Percentiles rank a stretch among this genome's conserved stretches.
Conservation (phyloP, 2,113 vertebrate genomes). For the Chloebia gouldiae region DNA sequence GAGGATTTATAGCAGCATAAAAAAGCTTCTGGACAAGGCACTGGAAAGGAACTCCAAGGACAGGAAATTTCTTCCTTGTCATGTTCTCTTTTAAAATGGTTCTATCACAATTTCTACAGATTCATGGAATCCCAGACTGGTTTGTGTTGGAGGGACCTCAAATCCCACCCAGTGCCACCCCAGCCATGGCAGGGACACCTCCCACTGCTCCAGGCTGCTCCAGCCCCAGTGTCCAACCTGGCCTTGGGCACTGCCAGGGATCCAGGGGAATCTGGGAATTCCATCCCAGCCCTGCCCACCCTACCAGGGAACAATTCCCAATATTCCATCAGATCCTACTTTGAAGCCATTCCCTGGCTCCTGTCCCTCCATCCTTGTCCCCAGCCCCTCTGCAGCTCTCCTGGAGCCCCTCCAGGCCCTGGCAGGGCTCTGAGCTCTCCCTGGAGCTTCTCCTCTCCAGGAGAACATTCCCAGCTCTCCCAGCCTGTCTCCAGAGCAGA, state of each 20-base stretch:
- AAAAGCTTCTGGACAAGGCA: background rate
- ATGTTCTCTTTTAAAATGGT: background rate
- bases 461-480: rapidly evolving
- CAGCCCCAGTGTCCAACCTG: background rate
- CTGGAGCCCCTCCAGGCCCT: background rate
- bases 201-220: background rate
- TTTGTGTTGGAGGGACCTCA: rapidly evolving
- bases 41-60: background rate
- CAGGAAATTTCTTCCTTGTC: background rate
- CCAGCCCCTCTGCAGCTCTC: background rate
- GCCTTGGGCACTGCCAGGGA: background rate
- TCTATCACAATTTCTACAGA: background rate
- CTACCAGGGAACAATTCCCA: background rate
- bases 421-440: background rate
- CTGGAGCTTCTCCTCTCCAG: background rate
- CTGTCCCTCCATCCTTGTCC: background rate
- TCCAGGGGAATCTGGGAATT: background rate
- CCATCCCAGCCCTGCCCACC: background rate
- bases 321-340: too few species aligned
- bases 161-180: rapidly evolving
- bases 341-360: background rate
- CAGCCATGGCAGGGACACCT: background rate
- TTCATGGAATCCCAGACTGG: background rate
- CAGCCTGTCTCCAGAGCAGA: background rate
- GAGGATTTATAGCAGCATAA: background rate